Conservation (phyloP, 30 jellyfish, hydroid and myxozoan species). For the Aurelia sp. region DNA sequence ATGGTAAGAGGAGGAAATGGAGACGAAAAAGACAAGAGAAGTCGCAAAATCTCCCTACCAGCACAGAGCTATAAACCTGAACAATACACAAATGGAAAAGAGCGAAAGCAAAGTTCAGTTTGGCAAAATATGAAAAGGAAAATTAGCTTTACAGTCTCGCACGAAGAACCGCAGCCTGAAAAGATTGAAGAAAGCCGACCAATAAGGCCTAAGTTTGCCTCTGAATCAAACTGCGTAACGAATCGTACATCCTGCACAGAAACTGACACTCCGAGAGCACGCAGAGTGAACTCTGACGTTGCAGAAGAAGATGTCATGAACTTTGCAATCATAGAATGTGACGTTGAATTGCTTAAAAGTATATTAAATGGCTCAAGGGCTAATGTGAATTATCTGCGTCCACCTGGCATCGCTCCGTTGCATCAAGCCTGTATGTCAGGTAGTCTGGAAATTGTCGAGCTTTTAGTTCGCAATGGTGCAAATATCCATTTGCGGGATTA, state of each 20-base stretch:
- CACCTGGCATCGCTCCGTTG: conserved; percentile 66
- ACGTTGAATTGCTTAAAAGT: conserved; percentile 21
- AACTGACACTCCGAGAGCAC: conserved; percentile 15
- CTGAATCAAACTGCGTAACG: background rate
- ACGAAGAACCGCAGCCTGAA: conserved; percentile 10
- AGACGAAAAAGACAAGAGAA: conserved; percentile 32
- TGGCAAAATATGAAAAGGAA: conserved; percentile 58
- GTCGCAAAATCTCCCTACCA: conserved; percentile 50
- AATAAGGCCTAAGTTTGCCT: background rate
- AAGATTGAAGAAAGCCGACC: background rate
- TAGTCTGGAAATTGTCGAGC: conserved; percentile 42
- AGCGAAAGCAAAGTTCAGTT: conserved; percentile 7
- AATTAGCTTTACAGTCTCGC: conserved; percentile 38
- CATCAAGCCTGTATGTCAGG: conserved; percentile 73
- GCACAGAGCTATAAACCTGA: conserved; percentile 32
- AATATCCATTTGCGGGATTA: conserved; percentile 28
- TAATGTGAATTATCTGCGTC: conserved; percentile 48
- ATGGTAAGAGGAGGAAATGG: conserved; percentile 33
- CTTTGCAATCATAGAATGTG: conserved; percentile 63
- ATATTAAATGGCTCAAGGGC: conserved; percentile 31
- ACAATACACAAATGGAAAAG: conserved; percentile 4
- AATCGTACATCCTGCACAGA: background rate
- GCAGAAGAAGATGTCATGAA: conserved; percentile 59
- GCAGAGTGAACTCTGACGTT: conserved; percentile 62
- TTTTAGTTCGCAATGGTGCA: conserved; percentile 56